Evolutionary conservation across 2,797 vertebrate species (phyloP).

Genomic region (Tadarida brasiliensis): DNA sequence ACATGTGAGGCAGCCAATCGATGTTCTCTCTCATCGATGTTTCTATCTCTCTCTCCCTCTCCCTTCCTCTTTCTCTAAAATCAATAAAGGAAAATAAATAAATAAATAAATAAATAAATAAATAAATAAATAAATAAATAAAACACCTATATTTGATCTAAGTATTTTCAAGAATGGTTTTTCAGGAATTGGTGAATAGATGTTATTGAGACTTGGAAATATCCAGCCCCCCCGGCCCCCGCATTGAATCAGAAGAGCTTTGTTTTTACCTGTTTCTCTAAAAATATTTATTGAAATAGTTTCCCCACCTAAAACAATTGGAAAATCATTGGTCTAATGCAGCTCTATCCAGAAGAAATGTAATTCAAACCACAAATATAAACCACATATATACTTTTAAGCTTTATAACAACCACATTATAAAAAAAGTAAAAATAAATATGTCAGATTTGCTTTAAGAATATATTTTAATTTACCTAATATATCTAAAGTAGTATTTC

Average conservation of each 20-base stretch:
- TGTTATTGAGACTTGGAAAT: not conserved
- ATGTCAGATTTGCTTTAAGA: not conserved
- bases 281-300: not conserved
- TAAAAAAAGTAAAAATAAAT: slow-evolving; percentile 32
- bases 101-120: too few species aligned
- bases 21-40: too few species aligned
- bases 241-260: not conserved
- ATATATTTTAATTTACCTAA: slow-evolving; percentile 21
- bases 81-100: too few species aligned
- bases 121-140: too few species aligned
- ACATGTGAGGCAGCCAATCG: too few species aligned
- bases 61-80: too few species aligned
- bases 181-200: not conserved
- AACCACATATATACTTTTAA: not conserved
- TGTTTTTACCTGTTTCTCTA: slow-evolving; percentile 36
- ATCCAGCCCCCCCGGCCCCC: not conserved
- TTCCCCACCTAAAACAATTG: not conserved
- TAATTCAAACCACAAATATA: slow-evolving; percentile 23
- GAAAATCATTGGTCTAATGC: slow-evolving; percentile 23
- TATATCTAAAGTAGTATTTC: not conserved
- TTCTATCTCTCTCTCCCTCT: too few species aligned
- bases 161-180: slow-evolving; percentile 35
- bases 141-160: not conserved
- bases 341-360: not conserved
- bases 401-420: not conserved